These are phyloP conservation scores for Antheraea mylitta DNA, from an alignment of 1,140 invertebrate genomes.

Conservation along the genomic window DNA sequence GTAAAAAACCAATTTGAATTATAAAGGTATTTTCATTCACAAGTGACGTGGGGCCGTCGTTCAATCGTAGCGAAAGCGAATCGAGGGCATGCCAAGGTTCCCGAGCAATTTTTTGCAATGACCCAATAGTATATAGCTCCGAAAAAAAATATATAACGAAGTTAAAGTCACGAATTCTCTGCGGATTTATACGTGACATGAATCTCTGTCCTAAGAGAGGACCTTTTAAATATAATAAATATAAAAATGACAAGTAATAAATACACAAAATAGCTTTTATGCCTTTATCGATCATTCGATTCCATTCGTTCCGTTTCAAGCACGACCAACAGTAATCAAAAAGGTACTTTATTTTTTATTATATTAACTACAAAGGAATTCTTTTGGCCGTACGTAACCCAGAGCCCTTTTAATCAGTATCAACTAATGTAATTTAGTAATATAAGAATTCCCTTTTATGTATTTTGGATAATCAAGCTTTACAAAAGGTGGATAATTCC, in stretches of 20 bases:
- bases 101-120: conserved; percentile 26
- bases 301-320: neutral
- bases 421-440: neutral
- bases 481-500: neutral
- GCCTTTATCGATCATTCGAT: neutral
- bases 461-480: neutral
- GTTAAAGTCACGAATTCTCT: conserved; percentile 28
- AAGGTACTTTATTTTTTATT: neutral
- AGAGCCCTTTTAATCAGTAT: neutral
- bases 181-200: conserved; percentile 22
- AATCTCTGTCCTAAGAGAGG: conserved; percentile 2
- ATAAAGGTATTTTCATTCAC: conserved; percentile 21
- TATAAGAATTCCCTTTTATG: neutral
- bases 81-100: conserved; percentile 37
- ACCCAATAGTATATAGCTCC: conserved; percentile 22
- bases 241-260: conserved; percentile 8
- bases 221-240: conserved; percentile 10
- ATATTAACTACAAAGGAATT: conserved; percentile 3
- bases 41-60: conserved; percentile 17
- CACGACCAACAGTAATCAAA: neutral
- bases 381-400: neutral
- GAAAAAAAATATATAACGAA: conserved; percentile 22
- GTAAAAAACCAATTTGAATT: neutral
- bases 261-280: conserved; percentile 7
- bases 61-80: conserved; percentile 31